Conservation (phyloP, 2,888 invertebrate genomes). For the Heliconius sara region DNA sequence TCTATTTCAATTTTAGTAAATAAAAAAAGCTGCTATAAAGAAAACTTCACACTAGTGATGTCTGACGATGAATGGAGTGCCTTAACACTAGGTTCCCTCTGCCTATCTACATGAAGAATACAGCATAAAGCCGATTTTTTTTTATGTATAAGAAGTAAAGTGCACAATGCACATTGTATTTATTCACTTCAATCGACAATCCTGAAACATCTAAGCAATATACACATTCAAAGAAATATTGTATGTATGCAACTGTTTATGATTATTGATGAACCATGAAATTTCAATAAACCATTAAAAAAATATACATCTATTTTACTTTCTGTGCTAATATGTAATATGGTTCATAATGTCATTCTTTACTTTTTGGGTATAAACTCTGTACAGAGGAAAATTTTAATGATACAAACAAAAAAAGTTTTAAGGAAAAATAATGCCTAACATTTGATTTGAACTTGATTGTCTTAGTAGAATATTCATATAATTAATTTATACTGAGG, state of each 20-base stretch:
- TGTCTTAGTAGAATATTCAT: conserved; percentile 19
- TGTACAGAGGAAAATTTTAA: not conserved
- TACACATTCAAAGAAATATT: not conserved
- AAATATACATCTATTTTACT: not conserved
- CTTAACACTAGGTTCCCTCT: too few species aligned
- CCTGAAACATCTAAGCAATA: not conserved
- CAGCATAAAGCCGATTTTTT: too few species aligned
- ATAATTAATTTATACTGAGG: conserved; percentile 45
- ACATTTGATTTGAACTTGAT: conserved; percentile 11
- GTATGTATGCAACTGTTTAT: not conserved
- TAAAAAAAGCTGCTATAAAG: too few species aligned
- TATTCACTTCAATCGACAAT: not conserved
- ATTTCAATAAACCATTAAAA: too few species aligned
- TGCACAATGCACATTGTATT: not conserved
- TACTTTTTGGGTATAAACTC: not conserved
- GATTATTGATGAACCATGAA: too few species aligned
- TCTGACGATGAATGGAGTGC: too few species aligned
- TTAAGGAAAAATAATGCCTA: not conserved
- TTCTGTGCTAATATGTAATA: not conserved
- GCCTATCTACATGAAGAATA: too few species aligned
- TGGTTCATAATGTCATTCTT: not conserved
- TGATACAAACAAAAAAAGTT: not conserved
- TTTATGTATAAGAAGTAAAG: not conserved
- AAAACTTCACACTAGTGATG: too few species aligned
- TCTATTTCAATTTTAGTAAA: too few species aligned